A percentile compares a stretch with the other conserved stretches of the same genome.
These are phyloP conservation scores for Tympanuchus pallidicinctus DNA, from an alignment of 2,113 vertebrate species.

Conservation along the genomic window DNA sequence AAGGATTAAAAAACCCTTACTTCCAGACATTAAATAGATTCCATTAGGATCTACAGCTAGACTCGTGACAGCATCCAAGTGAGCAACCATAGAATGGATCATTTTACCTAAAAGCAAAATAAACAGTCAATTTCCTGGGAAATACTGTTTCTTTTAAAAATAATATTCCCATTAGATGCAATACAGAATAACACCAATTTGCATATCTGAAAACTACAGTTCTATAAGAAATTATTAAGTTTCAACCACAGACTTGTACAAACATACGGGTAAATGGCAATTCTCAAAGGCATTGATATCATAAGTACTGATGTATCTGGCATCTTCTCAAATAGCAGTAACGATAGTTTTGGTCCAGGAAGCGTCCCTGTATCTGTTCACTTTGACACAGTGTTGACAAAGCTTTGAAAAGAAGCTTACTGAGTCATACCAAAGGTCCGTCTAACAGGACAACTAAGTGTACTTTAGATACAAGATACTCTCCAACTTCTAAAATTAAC, in stretches of 20 bases:
- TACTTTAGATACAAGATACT: not conserved
- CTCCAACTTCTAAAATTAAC: not conserved
- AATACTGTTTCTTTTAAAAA: not conserved
- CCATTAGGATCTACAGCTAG: constrained; percentile 98
- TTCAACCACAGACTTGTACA: not conserved
- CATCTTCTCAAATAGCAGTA: not conserved
- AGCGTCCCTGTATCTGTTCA: not conserved
- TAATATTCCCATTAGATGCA: not conserved
- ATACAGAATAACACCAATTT: not conserved
- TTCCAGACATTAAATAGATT: constrained; percentile 99
- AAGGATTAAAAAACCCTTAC: constrained; percentile 77
- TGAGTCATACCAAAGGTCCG: not conserved
- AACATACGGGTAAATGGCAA: not conserved
- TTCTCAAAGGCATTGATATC: not conserved
- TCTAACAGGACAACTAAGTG: not conserved
- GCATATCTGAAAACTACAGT: not conserved
- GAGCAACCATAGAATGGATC: constrained; percentile 98
- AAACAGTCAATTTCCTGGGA: constrained; percentile 23
- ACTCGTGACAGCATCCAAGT: constrained; percentile 98
- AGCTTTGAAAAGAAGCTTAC: not conserved
- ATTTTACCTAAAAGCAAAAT: constrained; percentile 88
- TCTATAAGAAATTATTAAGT: not conserved
- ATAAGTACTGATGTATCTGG: not conserved
- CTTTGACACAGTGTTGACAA: not conserved
- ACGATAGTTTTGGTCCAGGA: not conserved